Percentiles rank a stretch among this genome's conserved stretches.
phyloP scores from a whole-genome alignment of 2,888 invertebrate genomes.

The Hyposoter didymator region DNA sequence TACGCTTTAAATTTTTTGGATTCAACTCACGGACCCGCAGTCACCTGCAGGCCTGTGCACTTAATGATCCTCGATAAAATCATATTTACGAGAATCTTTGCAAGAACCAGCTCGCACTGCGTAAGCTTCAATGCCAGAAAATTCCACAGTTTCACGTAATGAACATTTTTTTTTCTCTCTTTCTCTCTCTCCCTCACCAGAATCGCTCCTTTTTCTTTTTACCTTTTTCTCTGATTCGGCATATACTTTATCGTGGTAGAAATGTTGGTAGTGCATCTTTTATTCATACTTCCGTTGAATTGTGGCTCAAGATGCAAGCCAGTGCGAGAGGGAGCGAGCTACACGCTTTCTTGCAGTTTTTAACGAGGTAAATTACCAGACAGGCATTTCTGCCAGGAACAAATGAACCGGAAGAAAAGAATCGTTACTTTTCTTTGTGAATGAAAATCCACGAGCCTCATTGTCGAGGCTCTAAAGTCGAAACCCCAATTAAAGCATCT shows the following conservation, averaged over 20 bases:
- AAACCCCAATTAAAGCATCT: slow-evolving; percentile 46
- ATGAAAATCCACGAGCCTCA: slow-evolving; percentile 38
- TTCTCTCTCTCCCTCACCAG: slow-evolving; percentile 12
- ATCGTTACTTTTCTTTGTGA: slow-evolving; percentile 42
- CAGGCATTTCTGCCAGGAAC: background rate
- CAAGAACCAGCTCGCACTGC: slow-evolving; percentile 19
- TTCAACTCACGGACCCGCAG: slow-evolving; percentile 62
- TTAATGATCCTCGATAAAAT: slow-evolving; percentile 68
- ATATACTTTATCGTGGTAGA: slow-evolving; percentile 14
- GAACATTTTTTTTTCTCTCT: slow-evolving; percentile 36
- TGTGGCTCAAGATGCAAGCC: slow-evolving; percentile 8
- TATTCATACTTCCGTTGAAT: slow-evolving; percentile 64
- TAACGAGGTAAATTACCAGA: slow-evolving; percentile 63
- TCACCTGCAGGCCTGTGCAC: slow-evolving; percentile 58
- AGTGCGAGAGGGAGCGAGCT: background rate
- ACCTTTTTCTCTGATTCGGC: background rate
- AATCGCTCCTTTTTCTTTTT: slow-evolving; percentile 32
- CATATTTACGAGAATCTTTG: slow-evolving; percentile 64
- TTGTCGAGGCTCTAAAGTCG: slow-evolving; percentile 27
- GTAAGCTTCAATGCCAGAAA: slow-evolving; percentile 35
- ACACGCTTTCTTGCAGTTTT: slow-evolving; percentile 50
- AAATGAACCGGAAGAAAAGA: slow-evolving; percentile 51
- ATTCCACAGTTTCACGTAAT: slow-evolving; percentile 48
- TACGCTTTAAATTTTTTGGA: slow-evolving; percentile 30
- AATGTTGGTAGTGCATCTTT: slow-evolving; percentile 53